These are phyloP conservation scores for Ectobius pallidus DNA, from an alignment of 2,888 invertebrate genomes.

Conservation along the genomic window DNA sequence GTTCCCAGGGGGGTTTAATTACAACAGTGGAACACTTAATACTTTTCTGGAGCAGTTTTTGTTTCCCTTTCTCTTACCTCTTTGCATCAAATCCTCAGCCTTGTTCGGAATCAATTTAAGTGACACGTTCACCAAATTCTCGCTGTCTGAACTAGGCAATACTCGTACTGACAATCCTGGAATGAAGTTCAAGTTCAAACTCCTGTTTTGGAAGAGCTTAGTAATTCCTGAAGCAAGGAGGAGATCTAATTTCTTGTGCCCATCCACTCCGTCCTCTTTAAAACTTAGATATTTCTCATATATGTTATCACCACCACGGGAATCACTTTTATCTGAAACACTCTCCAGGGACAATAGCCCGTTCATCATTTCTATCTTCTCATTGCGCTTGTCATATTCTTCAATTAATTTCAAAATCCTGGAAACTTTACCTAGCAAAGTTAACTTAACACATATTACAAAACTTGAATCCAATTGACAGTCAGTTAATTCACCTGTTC, in stretches of 20 bases:
- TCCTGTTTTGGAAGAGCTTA: constrained; percentile 16
- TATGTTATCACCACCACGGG: neutral
- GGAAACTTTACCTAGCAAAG: constrained; percentile 14
- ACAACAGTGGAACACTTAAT: too few relatives aligned
- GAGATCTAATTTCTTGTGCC: neutral
- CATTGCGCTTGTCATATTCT: neutral
- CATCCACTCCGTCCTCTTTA: neutral
- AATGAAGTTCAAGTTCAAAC: constrained; percentile 15
- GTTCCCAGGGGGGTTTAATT: too few relatives aligned
- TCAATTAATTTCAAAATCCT: neutral
- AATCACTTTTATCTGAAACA: neutral
- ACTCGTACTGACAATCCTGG: constrained; percentile 20
- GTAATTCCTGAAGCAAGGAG: constrained; percentile 12
- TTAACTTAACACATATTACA: constrained; percentile 34
- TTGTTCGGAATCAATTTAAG: neutral
- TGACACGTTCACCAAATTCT: neutral
- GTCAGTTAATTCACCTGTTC: neutral
- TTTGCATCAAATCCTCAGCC: neutral
- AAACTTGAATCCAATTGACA: neutral
- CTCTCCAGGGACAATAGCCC: constrained; percentile 21
- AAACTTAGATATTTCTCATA: neutral
- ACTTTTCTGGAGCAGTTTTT: too few relatives aligned
- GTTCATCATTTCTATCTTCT: constrained; percentile 9
- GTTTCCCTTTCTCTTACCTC: neutral
- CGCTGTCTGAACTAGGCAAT: neutral